Evolutionary conservation across 2,113 vertebrate genomes (phyloP), one percentile per base, ranked within the genome.

Genomic region (Hyperopisus bebe): DNA sequence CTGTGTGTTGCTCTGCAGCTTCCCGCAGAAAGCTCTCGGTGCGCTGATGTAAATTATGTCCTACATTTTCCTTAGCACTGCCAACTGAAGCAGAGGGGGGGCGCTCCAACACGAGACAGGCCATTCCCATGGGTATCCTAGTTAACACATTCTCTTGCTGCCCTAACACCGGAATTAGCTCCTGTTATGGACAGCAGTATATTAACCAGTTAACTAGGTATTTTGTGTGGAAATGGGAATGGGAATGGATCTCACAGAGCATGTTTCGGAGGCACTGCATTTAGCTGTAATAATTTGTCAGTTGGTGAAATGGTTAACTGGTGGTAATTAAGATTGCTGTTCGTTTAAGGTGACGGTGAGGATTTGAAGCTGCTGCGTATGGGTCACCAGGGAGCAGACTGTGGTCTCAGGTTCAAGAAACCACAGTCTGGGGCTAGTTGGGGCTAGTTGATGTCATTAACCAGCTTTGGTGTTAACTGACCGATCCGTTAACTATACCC

Each of bases 131-230:
- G 74, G 74, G 35, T 80, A 80, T 31, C 15, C 35, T 80, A 80
- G 74, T 77, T 77, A 77, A 39, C 70, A 39, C 70, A 6, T 13
- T 39, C 31, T 2, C 27, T 39, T 39, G 70, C 27, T 35, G 31
- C 31, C 31, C 31, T 19, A 77, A 7, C 15, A 19, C 35, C 1
- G 31, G 70, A 15, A 77, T 80, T 42, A 80, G 6, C 74, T 42
- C 7, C 35, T 19, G 31, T 80, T n/a, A 80, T 5, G 35, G 11
- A 95, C 96, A 95, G 94, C 93, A 95, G 96, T 42, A 2, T 7
- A 77, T 15, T 39, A 80, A 80, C 35, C 74, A 19, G 74, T 48
- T 50, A 48, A 86, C 11, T 42, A 80, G 74, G 11, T 31, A 50
- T 48, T 50, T 48, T 48, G n/a, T 6, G 35, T 80, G 35, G 46